These are phyloP conservation scores for Poeciliopsis gracilis DNA, from an alignment of 2,797 vertebrate genomes.

Conservation along the genomic window DNA sequence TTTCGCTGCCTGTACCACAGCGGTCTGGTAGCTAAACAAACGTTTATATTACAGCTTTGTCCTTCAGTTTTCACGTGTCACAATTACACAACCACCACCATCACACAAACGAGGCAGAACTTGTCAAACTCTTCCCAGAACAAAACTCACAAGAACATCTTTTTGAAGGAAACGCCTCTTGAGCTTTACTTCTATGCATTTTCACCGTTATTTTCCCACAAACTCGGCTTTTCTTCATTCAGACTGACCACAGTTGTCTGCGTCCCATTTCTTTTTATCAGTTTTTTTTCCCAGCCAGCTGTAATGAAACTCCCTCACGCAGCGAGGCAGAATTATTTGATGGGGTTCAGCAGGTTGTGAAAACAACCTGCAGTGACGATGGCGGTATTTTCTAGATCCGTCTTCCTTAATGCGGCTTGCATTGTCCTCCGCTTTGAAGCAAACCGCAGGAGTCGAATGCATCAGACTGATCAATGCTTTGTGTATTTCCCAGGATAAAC, in stretches of 20 bases:
- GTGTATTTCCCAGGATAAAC: conserved; percentile 91
- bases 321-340: conserved; percentile 34
- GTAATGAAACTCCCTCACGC: conserved; percentile 4
- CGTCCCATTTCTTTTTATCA: not conserved
- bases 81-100: conserved; percentile 6
- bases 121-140: not conserved
- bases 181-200: not conserved
- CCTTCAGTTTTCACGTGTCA: conserved; percentile 29
- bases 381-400: conserved; percentile 24
- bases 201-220: not conserved
- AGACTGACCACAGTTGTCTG: not conserved
- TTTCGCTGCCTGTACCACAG: conserved; percentile 55
- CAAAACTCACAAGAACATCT: not conserved
- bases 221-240: not conserved
- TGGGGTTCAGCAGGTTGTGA: conserved; percentile 28
- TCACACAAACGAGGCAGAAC: not conserved
- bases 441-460: conserved; percentile 37
- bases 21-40: conserved; percentile 48
- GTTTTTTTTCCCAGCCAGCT: conserved; percentile 4
- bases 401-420: conserved; percentile 29
- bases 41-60: conserved; percentile 45
- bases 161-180: not conserved
- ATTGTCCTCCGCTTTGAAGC: conserved; percentile 25
- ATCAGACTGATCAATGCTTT: conserved; percentile 67
- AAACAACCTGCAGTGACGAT: conserved; percentile 27